Base-by-base conservation (phyloP, 2,113 vertebrate genomes). In the Bothrops jararaca region DNA sequence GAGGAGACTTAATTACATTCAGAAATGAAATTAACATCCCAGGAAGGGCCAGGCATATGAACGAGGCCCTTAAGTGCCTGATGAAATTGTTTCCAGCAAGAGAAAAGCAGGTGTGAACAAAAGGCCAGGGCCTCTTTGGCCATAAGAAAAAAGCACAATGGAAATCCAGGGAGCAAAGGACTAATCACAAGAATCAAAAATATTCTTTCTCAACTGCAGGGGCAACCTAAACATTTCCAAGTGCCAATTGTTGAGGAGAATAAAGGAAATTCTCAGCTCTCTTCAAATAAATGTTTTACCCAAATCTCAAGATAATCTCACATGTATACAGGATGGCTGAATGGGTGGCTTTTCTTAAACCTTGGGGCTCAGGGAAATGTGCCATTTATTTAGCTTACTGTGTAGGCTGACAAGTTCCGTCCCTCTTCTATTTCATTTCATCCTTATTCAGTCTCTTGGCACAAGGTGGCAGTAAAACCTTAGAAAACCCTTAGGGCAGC, bases 401-500 rank as follows among this genome's bases (percentile, higher is more conserved):
- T 56, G 60, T 53, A 57, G 18, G 1, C 8, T 64, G 52, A 11
- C 74, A 29, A 39, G 6, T 64, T 34, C 24, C 26, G 3, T 48
- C 8, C 74, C 50, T 50, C 34, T 69, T 88, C 26, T 88, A 53
- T 54, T 3, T 24, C 23, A 5, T 54, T 90, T 48, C 45, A 48
- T 48, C 45, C 45, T 5, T 48, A 48, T 48, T 48, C 23, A 50
- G 52, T 20, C 12, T 18, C 26, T 56, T 54, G 48, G 34, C 93
- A 58, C 85, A 89, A 95, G 93, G n/a, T 85, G 90, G 93, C 88
- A 92, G 93, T 45, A 92, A 50, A 92, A 64, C 42, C 60, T 85
- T 88, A 64, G 26, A 53, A 92, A 88, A 54, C 13, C 13, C 13
- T 74, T 45, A 86, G 8, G 1, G 15, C 20, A 56, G 5, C 42